Percentiles rank a stretch among this genome's conserved stretches.
Conservation (phyloP, 2,888 invertebrate genomes). For the Gisinianus flammeolus region DNA sequence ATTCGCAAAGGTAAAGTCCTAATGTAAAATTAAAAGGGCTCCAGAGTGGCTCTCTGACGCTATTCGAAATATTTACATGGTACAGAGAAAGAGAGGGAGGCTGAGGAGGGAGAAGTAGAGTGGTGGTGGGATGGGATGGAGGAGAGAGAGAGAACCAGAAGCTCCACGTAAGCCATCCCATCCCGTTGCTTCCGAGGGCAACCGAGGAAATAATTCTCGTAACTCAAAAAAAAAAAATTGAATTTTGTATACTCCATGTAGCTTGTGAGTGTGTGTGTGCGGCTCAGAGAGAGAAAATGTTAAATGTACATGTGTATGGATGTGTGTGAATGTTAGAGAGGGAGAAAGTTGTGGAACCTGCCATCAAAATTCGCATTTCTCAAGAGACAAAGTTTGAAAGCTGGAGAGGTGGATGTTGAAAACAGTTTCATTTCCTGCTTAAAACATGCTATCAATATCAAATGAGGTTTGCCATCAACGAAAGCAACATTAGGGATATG, state of each 20-base stretch:
- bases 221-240: constrained; percentile 53
- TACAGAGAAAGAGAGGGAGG: constrained; percentile 7
- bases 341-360: constrained; percentile 42
- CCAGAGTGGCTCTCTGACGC: constrained; percentile 39
- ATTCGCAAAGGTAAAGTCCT: constrained; percentile 38
- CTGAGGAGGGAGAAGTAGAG: constrained; percentile 1
- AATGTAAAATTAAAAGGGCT: constrained; percentile 54
- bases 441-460: constrained; percentile 58
- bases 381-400: constrained; percentile 55
- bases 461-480: constrained; percentile 51
- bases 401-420: constrained; percentile 44
- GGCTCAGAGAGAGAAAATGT: neutral
- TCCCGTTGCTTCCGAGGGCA: constrained; percentile 28
- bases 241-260: constrained; percentile 44
- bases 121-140: too few species aligned
- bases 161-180: constrained; percentile 14
- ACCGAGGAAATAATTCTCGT: constrained; percentile 51
- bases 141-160: constrained; percentile 21
- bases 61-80: constrained; percentile 47
- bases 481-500: constrained; percentile 43
- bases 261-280: neutral
- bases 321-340: neutral
- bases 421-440: constrained; percentile 57
- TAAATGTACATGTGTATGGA: neutral
- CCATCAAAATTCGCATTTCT: constrained; percentile 57